Base-by-base conservation (phyloP, 2,888 invertebrate species). In the Platypus cylindrus region DNA sequence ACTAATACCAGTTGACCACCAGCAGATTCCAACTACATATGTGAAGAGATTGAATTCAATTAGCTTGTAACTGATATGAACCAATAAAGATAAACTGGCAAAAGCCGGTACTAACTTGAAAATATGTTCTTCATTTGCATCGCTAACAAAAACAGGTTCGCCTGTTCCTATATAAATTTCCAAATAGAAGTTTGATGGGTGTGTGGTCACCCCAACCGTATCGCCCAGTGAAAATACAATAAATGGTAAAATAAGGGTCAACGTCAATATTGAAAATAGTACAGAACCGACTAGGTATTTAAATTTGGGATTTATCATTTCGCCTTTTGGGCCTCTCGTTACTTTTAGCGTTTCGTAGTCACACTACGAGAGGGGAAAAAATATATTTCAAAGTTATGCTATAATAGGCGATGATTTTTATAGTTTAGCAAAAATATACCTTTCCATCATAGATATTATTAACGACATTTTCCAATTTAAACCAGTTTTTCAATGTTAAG, bases 391-490 rank as follows among this genome's bases (percentile, higher is more conserved):
- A 20, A 7, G 9, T 20, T 9, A 20, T 20, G 20, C 9, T 20
- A 20, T 20, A 7, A 7, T 20, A 20, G 5, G 20, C 20, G n/a
- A n/a, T n/a, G n/a, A n/a, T n/a, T n/a, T n/a, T n/a, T n/a, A 20
- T 7, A 20, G 20, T 20, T 7, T 20, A 20, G 20, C 12, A n/a
- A n/a, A n/a, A n/a, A n/a, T n/a, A n/a, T 41, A 41, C 42, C 18
- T 28, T 36, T 34, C 40, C 38, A 17, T 38, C 38, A 17, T 36
- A 43, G 2, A 43, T 38, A 11, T 32, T 33, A 3, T 34, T 17
- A 7, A 29, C 30, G 8, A 43, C 40, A 13, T 40, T 36, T 18
- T 43, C 43, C 36, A 43, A 36, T 31, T 36, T 43, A 22, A 43
- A 40, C 36, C 36, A 43, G 14, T 40, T 37, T 12, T 7, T 22